Evolutionary conservation across 2,888 invertebrate species (phyloP), one percentile per base, ranked within the genome.

Genomic region (Sesia bembeciformis): DNA sequence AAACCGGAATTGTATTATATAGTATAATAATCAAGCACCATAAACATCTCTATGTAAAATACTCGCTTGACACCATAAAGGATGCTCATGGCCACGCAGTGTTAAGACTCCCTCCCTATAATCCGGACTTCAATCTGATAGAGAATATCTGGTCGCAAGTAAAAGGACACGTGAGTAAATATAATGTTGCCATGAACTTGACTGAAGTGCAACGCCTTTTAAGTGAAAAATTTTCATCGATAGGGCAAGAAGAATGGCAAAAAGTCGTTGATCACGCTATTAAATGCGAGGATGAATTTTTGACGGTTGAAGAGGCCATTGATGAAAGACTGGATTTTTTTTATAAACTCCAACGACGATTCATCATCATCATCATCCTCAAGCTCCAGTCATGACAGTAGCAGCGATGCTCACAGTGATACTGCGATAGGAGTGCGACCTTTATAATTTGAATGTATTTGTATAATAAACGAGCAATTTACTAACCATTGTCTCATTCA

Each of bases 81-180:
- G 52, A 51, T 40, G 52, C 53, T 39, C 52, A 56, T 46, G 49
- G 56, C 8, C 54, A 57, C 43, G 54, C 42, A 40, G 54, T 54
- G 51, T 53, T 54, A 41, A 54, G 54, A 40, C 52, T 57, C 6
- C 54, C 54, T 6, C 49, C 54, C 6, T 54, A 54, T 41, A 41
- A 56, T 6, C 56, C 56, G 6, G 52, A 56, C 49, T 56, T 56
- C 51, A 56, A 56, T 43, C 53, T 53, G 4, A 56, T 56, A 46
- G 42, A 55, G 6, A 56, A 53, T 40, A 53, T 54, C 51, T 54
- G 54, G 40, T 39, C 52, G 23, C 52, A 52, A 40, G 52, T 54
- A 5, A 52, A 54, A 49, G 23, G 49, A 39, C 52, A 54, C 46
- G 52, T 54, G 5, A 54, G 52, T 39, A 54, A 54, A 49, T 49